A percentile compares a stretch with the other conserved stretches of the same genome.
Conservation (phyloP, 2,797 vertebrate species). For the Gymnothorax javanicus region DNA sequence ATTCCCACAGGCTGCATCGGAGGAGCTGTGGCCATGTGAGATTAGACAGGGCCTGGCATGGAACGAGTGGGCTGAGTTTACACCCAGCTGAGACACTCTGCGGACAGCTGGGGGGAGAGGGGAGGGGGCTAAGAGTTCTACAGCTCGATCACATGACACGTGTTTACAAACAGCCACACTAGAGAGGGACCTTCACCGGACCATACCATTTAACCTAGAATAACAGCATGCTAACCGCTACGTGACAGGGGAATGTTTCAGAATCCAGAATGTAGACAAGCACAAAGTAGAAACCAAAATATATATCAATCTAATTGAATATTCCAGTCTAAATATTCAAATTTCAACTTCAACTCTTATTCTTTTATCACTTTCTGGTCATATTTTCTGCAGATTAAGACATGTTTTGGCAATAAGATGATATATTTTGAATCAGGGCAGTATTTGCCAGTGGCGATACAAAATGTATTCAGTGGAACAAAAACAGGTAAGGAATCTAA, state of each 20-base stretch:
- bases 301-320: too few species aligned
- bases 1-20: neutral
- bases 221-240: conserved; percentile 37
- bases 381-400: too few species aligned
- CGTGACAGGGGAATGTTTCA: conserved; percentile 39
- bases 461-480: too few species aligned
- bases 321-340: too few species aligned
- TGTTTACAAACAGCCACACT: neutral
- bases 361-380: too few species aligned
- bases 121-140: too few species aligned
- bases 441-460: too few species aligned
- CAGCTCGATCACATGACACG: neutral
- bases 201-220: neutral
- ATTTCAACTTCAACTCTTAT: too few species aligned
- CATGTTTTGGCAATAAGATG: too few species aligned
- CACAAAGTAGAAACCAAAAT: too few species aligned
- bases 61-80: neutral
- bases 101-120: neutral
- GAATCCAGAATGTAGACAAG: neutral
- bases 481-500: too few species aligned
- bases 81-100: neutral
- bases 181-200: neutral
- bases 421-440: too few species aligned
- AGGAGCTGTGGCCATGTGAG: neutral
- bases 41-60: neutral